phyloP scores from a whole-genome alignment of 2,113 vertebrate species.

The Platysteira castanea region DNA sequence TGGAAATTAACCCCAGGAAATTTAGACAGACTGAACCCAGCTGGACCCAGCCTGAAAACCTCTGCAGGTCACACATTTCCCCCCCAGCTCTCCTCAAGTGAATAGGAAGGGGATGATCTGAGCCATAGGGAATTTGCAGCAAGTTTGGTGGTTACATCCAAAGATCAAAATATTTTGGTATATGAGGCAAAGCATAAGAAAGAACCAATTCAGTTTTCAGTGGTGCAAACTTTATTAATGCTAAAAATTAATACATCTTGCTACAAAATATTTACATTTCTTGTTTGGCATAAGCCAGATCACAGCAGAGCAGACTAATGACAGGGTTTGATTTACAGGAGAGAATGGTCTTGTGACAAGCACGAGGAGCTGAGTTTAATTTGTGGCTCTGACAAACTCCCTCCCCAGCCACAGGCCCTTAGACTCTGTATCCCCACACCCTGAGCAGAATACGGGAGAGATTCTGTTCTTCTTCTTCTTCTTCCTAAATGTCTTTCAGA shows the following conservation, averaged over 20 bases:
- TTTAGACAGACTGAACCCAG: not conserved
- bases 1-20: not conserved
- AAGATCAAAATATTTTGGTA: constrained; percentile 38
- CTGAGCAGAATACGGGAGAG: not conserved
- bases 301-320: constrained; percentile 9
- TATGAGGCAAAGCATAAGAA: not conserved
- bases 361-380: not conserved
- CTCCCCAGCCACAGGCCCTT: not conserved
- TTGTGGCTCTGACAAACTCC: not conserved
- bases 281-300: not conserved
- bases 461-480: not conserved
- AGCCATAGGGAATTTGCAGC: constrained; percentile 31
- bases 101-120: not conserved
- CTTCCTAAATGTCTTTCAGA: not conserved
- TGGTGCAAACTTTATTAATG: not conserved
- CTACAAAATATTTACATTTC: constrained; percentile 47
- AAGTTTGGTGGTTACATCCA: constrained; percentile 19
- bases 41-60: not conserved
- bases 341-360: not conserved
- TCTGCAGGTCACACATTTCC: not conserved
- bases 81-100: not conserved
- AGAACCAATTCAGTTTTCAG: constrained; percentile 22
- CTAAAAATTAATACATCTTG: constrained; percentile 28
- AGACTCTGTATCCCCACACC: not conserved
- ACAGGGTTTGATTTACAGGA: not conserved